Evolutionary conservation across 2,797 vertebrate genomes (phyloP).

Genomic region (Siniperca scherzeri): DNA sequence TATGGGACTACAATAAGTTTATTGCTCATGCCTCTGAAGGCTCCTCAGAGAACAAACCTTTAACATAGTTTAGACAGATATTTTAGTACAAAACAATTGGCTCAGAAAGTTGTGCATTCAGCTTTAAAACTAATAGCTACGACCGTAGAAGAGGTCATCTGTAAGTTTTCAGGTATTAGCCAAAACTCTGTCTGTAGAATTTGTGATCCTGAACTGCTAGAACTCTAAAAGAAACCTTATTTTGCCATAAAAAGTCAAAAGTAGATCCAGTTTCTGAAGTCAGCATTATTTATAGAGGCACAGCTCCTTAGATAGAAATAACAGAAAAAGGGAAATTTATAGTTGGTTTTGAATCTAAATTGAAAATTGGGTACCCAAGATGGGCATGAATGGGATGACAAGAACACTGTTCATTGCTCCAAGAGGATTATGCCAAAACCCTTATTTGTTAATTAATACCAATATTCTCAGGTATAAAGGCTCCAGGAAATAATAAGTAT

Average conservation of each 20-base stretch:
- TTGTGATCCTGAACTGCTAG: background rate
- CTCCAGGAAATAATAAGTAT: background rate
- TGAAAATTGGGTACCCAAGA: background rate
- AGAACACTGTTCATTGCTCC: background rate
- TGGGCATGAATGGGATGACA: background rate
- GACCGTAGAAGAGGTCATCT: background rate
- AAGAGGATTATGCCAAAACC: background rate
- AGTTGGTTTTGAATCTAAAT: background rate
- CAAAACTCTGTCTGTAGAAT: slow-evolving; percentile 12
- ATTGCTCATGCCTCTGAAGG: slow-evolving; percentile 5
- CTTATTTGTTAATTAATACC: background rate
- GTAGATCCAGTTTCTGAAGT: background rate
- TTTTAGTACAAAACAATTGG: background rate
- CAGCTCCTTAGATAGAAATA: background rate
- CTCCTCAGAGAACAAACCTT: background rate
- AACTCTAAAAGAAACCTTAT: background rate
- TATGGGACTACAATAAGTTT: background rate
- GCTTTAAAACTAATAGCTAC: slow-evolving; percentile 1
- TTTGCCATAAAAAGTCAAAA: slow-evolving; percentile 6
- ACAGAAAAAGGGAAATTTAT: background rate
- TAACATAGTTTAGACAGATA: background rate
- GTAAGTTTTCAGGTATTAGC: background rate
- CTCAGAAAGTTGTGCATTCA: slow-evolving; percentile 4
- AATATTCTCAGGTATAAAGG: background rate
- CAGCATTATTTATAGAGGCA: background rate